phyloP scores from a whole-genome alignment of 2,113 vertebrate species.

The Perccottus glenii region DNA sequence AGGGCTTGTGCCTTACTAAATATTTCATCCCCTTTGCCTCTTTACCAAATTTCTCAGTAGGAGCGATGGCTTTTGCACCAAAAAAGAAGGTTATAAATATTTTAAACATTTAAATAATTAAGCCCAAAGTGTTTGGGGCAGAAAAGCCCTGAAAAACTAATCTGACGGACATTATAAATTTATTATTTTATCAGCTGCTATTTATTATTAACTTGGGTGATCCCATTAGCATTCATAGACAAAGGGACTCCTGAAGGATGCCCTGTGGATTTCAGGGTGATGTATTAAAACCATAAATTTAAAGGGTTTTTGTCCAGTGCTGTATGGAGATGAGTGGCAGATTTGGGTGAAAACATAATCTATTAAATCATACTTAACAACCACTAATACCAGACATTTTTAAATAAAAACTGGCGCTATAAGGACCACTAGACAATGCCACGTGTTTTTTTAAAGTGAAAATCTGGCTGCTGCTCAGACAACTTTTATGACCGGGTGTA shows the following conservation, averaged over 20 bases:
- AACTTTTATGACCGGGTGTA: no score
- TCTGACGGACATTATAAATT: conserved; percentile 74
- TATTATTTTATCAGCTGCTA: conserved; percentile 76
- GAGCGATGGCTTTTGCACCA: conserved; percentile 67
- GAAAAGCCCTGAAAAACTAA: conserved; percentile 70
- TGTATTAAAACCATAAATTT: conserved; percentile 49
- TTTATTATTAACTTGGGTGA: conserved; percentile 75
- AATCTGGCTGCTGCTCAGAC: no score
- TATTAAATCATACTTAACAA: no score
- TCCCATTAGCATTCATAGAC: conserved; percentile 70
- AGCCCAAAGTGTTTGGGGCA: conserved; percentile 73
- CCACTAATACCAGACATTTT: no score
- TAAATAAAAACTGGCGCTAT: no score
- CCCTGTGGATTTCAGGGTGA: conserved; percentile 66
- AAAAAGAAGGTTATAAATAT: conserved; percentile 68
- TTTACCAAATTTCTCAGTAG: conserved; percentile 57
- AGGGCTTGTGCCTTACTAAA: conserved; percentile 65
- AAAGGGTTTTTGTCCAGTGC: conserved; percentile 1
- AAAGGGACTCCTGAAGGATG: conserved; percentile 61
- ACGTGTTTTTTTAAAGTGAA: no score
- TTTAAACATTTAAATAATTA: conserved; percentile 78
- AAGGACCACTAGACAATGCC: no score
- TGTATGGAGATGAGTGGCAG: no score
- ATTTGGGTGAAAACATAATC: no score
- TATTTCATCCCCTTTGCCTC: conserved; percentile 62